Base-by-base conservation (phyloP, 2,113 vertebrate genomes). In the Paratilapia polleni region DNA sequence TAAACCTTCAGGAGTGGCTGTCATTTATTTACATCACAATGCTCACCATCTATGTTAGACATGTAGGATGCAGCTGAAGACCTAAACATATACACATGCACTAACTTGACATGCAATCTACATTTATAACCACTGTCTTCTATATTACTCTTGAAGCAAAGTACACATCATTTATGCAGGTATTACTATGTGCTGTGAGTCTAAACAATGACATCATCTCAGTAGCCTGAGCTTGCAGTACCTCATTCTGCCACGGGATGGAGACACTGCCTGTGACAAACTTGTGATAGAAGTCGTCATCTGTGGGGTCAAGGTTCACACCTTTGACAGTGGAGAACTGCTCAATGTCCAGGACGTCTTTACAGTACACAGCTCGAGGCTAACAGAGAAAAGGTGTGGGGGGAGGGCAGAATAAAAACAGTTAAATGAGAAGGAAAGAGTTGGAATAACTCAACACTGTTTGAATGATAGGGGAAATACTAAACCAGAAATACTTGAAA, bases 191-290 rank as follows among this genome's bases (percentile, higher is more conserved):
- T 54, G 14, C 43, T 74, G 63, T 28, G 66, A 47, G 36, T 49
- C 59, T 64, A 49, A 87, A 60, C 22, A 24, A 89, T 93, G 89
- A 94, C 88, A 78, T 93, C 84, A 92, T 92, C 70, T 77, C n/a
- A 38, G 24, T 1, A 1, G 26, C 12, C 12, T 3, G 4, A 82
- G 73, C 49, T 26, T n/a, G 89, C 88, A 92, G 87, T 97, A 99
- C 98, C 98, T 98, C 97, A 0, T 97, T 97, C 95, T 99, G 98
- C 97, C 97, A 98, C 88, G 98, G 97, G 94, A 98, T 98, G 95
- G 97, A 96, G 95, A 98, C 97, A 93, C 96, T 96, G 79, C 98
- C 98, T 0, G 97, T 98, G 75, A 96, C 97, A 94, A 99, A 98
- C 89, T 97, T 96, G 83, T 96, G 95, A 80, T 98, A 98, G 95